These are phyloP conservation scores for Drosophila sechellia DNA, from an alignment of 1,140 invertebrate species.

Conservation along the genomic window DNA sequence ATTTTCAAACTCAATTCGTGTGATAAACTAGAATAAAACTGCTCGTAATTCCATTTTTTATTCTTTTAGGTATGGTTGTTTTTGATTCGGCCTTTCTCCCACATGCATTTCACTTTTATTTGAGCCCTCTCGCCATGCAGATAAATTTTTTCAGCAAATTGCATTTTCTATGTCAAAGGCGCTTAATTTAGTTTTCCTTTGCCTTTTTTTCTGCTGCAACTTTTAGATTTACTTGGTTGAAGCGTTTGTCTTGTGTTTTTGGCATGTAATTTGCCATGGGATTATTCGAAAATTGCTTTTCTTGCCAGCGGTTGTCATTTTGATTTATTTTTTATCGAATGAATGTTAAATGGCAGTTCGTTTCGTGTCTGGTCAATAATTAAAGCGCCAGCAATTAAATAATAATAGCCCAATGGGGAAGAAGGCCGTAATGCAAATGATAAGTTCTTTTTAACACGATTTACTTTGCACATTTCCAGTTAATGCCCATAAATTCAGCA, in stretches of 20 bases:
- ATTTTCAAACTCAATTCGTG: constrained; percentile 77
- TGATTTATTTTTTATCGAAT: constrained; percentile 25
- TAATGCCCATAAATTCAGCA: constrained; percentile 40
- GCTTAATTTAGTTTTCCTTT: constrained; percentile 68
- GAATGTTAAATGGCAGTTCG: constrained; percentile 33
- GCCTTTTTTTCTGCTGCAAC: constrained; percentile 9
- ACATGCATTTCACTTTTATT: constrained; percentile 58
- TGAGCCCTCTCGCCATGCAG: constrained; percentile 34
- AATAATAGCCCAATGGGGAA: constrained; percentile 49
- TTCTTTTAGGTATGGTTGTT: constrained; percentile 19
- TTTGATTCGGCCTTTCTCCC: constrained; percentile 33
- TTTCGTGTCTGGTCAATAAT: constrained; percentile 65
- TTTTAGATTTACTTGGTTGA: constrained; percentile 39
- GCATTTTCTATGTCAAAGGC: constrained; percentile 79
- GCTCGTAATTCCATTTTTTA: constrained; percentile 62
- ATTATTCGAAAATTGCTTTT: constrained; percentile 73
- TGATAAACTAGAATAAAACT: constrained; percentile 81
- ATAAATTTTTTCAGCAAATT: constrained; percentile 59
- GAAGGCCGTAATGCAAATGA: constrained; percentile 69
- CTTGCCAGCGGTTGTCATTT: constrained; percentile 23
- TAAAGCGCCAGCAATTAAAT: constrained; percentile 76
- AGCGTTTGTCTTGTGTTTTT: constrained; percentile 71
- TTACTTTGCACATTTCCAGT: constrained; percentile 66
- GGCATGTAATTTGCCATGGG: constrained; percentile 71
- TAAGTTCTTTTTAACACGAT: constrained; percentile 79